phyloP scores from a whole-genome alignment of 2,888 invertebrate genomes.

The Drepanosiphum platanoidis region DNA sequence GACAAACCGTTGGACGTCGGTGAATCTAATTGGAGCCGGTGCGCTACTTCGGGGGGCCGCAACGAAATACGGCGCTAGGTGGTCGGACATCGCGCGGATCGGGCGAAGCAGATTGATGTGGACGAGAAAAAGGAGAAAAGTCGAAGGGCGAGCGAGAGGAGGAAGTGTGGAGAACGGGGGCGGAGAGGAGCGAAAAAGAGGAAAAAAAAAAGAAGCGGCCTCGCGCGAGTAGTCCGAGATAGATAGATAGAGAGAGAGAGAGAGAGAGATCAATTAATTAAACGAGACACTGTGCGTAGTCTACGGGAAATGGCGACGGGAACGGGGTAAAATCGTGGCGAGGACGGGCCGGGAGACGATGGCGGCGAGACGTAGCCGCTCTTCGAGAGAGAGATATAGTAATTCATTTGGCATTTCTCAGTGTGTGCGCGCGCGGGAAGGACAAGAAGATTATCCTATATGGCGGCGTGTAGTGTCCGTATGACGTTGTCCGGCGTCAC shows the following conservation, averaged over 20 bases:
- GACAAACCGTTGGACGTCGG: constrained; percentile 41
- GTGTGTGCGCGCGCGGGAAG: constrained; percentile 62
- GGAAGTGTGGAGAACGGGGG: constrained; percentile 21
- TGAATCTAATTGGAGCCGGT: constrained; percentile 53
- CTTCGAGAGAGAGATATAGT: constrained; percentile 59
- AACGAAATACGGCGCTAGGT: not conserved
- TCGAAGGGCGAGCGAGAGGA: not conserved
- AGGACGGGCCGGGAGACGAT: too few relatives aligned
- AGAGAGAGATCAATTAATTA: constrained; percentile 60
- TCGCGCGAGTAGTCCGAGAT: constrained; percentile 21
- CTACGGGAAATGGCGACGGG: not conserved
- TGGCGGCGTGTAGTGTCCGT: constrained; percentile 66
- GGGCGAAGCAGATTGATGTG: constrained; percentile 27
- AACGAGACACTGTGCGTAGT: constrained; percentile 57
- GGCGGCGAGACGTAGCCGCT: constrained; percentile 47
- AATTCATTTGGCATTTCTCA: constrained; percentile 62
- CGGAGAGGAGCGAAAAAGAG: constrained; percentile 31
- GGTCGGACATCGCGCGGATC: not conserved
- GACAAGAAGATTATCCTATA: constrained; percentile 69
- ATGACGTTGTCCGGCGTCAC: constrained; percentile 42
- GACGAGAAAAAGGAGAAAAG: not conserved
- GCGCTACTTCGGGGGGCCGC: not conserved
- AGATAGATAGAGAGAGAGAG: too few relatives aligned
- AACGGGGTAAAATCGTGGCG: not conserved
- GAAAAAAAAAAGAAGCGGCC: constrained; percentile 37